Evolutionary conservation across 2,888 invertebrate genomes (phyloP), one percentile per base, ranked within the genome.

Genomic region (Xiphydria camelus): DNA sequence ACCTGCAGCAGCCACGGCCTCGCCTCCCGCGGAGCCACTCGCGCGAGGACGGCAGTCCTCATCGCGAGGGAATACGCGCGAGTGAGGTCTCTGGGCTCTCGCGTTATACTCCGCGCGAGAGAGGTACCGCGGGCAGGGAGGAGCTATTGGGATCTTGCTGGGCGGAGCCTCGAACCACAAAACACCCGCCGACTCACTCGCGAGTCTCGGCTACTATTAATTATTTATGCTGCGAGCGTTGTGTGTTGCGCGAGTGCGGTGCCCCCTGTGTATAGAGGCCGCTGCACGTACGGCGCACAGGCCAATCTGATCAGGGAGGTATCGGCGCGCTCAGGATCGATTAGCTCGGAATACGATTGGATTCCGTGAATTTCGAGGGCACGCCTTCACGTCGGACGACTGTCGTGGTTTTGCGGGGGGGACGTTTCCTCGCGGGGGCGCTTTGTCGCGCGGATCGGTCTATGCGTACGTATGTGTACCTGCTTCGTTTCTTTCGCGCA

Each of bases 321-420:
- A n/a, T n/a, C n/a, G n/a, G n/a, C n/a, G n/a, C n/a, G n/a, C n/a
- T 62, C 61, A 59, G 66, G 66, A 73, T 73, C 72, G 71, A 70
- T 70, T 71, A 66, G 61, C 61, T 64, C 59, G 62, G 64, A 73
- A 70, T 71, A 73, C 70, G 71, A 72, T 73, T 73, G 71, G 73
- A 73, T 73, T 73, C 66, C 61, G 61, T 59, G 60, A 59, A 60
- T 64, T 62, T 61, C 56, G 59, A 63, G 63, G 67, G 62, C 61
- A 64, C 62, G 64, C 61, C 66, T 63, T 56, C 33, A 41, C n/a
- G n/a, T n/a, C n/a, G n/a, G n/a, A n/a, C n/a, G n/a, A n/a, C n/a
- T n/a, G n/a, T n/a, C n/a, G n/a, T n/a, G n/a, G n/a, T n/a, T n/a
- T n/a, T n/a, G n/a, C n/a, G n/a, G n/a, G n/a, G n/a, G n/a, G n/a